Percentiles rank a stretch among this genome's conserved stretches.
These are phyloP conservation scores for Zosterops japonicus DNA, from an alignment of 2,113 vertebrate species.

Conservation along the genomic window DNA sequence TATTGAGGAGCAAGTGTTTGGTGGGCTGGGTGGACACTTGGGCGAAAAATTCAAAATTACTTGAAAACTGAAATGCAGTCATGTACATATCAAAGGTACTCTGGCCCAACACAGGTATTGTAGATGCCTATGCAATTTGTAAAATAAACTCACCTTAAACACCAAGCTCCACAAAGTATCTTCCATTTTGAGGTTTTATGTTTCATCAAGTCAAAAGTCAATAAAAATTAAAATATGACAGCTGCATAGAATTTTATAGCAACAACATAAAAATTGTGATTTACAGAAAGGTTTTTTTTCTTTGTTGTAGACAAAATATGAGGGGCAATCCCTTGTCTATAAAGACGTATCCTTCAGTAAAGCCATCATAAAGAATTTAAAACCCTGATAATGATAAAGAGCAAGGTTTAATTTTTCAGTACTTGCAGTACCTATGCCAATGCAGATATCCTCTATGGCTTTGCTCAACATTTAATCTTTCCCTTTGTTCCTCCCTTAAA, in stretches of 20 bases:
- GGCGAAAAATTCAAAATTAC: neutral
- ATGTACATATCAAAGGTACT: neutral
- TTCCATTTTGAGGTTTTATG: neutral
- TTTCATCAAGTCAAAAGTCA: neutral
- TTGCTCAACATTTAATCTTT: neutral
- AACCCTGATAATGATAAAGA: neutral
- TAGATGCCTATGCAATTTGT: neutral
- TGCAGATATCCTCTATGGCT: neutral
- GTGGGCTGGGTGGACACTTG: neutral
- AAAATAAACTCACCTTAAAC: neutral
- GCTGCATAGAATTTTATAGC: neutral
- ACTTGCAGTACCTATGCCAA: neutral
- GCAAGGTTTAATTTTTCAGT: neutral
- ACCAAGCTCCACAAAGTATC: neutral
- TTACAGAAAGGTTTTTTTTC: neutral
- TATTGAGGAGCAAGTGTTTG: neutral
- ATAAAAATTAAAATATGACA: neutral
- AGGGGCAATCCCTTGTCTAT: neutral
- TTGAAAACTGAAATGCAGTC: neutral
- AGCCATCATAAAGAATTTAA: neutral
- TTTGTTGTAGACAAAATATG: neutral
- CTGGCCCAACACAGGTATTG: neutral
- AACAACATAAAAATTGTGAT: neutral
- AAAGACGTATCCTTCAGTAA: neutral
- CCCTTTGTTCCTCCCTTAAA: accelerated